Base-by-base conservation (phyloP, 2,888 invertebrate genomes). In the Eledona agricola region DNA sequence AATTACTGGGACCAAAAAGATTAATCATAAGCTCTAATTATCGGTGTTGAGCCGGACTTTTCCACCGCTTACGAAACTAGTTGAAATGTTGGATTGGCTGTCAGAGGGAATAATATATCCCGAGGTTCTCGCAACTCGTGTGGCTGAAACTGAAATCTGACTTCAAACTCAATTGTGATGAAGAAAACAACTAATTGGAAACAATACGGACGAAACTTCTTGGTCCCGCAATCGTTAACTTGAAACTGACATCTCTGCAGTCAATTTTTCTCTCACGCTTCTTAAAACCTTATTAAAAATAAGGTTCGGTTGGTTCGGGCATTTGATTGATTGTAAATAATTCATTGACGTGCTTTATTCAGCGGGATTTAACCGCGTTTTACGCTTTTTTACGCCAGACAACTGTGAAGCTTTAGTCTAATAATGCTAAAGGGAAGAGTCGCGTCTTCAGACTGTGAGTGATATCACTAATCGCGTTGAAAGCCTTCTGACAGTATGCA, bases 251-350 rank as follows among this genome's bases (percentile, higher is more conserved):
- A 9, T 9, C 26, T 6, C 12, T 29, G 23, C 15, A 29, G 29
- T 29, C 6, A 29, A 12, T 29, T 12, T 23, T n/a, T 34, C 19
- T 34, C 34, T 20, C 34, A 34, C 34, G 34, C 6, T 34, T n/a
- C 9, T 4, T 9, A 12, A 34, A 11, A 34, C 12, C 20, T 1
- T 31, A 34, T 20, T 34, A 20, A 34, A 34, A 34, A 31, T 20
- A 17, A 10, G 19, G n/a, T n/a, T n/a, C n/a, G n/a, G n/a, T n/a
- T 34, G 20, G 5, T 11, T 12, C 13, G 4, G 4, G 19, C 16
- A 19, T 34, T n/a, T 34, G 34, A 34, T 34, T 17, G 34, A 34
- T 34, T 34, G 34, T 34, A 12, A 34, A 34, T 34, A 19, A 34
- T 34, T 34, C 34, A 17, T 7, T 10, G 34, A 10, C n/a, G 20